These are phyloP conservation scores for Solea senegalensis DNA, from an alignment of 2,113 vertebrate species.

Conservation along the genomic window DNA sequence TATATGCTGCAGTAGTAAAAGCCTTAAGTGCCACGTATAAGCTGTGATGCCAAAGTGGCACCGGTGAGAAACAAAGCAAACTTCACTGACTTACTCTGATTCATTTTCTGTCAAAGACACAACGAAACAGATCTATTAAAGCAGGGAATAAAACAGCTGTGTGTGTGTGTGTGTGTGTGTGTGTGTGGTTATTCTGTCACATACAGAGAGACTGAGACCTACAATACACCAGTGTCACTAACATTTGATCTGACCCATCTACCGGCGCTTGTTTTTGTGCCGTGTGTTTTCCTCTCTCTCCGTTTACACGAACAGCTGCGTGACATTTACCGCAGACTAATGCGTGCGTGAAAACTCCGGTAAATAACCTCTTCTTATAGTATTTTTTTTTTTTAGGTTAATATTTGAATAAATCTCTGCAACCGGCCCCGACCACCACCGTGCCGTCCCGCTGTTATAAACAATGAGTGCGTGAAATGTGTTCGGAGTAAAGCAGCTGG, in stretches of 20 bases:
- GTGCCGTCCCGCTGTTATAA: not conserved
- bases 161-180: not conserved
- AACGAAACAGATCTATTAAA: not conserved
- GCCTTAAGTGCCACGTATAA: slow-evolving; percentile 75
- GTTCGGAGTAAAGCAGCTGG: not conserved
- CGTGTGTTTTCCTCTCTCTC: not conserved
- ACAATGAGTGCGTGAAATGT: not conserved
- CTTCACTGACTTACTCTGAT: slow-evolving; percentile 31
- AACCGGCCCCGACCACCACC: slow-evolving; percentile 10
- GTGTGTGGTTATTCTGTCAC: not conserved
- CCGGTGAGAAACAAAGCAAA: slow-evolving; percentile 46
- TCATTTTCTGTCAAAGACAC: not conserved
- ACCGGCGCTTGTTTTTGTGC: not conserved
- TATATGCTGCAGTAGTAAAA: slow-evolving; percentile 27
- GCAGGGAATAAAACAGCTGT: not conserved
- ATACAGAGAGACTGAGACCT: not conserved
- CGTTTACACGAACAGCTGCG: slow-evolving; percentile 8
- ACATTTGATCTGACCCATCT: not conserved
- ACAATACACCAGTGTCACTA: slow-evolving; percentile 3
- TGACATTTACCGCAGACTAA: slow-evolving; percentile 8
- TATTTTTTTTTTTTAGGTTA: not conserved
- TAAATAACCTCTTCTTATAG: slow-evolving; percentile 4
- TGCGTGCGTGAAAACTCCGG: not conserved
- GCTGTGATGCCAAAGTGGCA: slow-evolving; percentile 61
- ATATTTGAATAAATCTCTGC: slow-evolving; percentile 18